A percentile compares a stretch with the other conserved stretches of the same genome.
Conservation (phyloP, 2,888 invertebrate genomes). For the Pollenia labialis region DNA sequence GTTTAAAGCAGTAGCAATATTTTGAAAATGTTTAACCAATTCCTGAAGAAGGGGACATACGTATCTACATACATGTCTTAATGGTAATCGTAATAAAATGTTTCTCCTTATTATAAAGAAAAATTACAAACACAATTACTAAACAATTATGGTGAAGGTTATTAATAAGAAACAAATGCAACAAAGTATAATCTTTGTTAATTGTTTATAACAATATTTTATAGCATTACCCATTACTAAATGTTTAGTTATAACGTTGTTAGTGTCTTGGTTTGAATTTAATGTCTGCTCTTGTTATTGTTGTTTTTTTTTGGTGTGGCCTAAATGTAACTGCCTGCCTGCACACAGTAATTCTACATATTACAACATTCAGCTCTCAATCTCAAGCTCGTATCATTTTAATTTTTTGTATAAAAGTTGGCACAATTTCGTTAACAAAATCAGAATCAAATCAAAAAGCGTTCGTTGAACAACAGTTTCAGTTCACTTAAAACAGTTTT, state of each 20-base stretch:
- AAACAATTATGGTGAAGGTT: constrained; percentile 44
- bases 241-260: neutral
- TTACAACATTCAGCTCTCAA: neutral
- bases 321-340: constrained; percentile 34
- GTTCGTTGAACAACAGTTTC: constrained; percentile 81
- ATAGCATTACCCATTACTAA: constrained; percentile 28
- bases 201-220: constrained; percentile 37
- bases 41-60: neutral
- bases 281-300: constrained; percentile 33
- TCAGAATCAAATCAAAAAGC: constrained; percentile 82
- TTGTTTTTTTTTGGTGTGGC: constrained; percentile 60
- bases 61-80: neutral
- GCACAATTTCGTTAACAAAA: constrained; percentile 81
- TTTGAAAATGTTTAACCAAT: no score
- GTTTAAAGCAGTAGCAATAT: neutral
- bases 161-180: constrained; percentile 26
- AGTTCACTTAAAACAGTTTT: constrained; percentile 64
- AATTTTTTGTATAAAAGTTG: constrained; percentile 82
- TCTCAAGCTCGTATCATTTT: constrained; percentile 36
- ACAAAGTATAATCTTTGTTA: constrained; percentile 47
- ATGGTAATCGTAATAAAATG: neutral
- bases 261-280: neutral
- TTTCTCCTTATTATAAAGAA: constrained; percentile 5
- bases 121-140: constrained; percentile 26
- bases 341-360: constrained; percentile 28